Evolutionary conservation across 2,888 invertebrate species (phyloP), one percentile per base, ranked within the genome.

Genomic region (Oscheius onirici): DNA sequence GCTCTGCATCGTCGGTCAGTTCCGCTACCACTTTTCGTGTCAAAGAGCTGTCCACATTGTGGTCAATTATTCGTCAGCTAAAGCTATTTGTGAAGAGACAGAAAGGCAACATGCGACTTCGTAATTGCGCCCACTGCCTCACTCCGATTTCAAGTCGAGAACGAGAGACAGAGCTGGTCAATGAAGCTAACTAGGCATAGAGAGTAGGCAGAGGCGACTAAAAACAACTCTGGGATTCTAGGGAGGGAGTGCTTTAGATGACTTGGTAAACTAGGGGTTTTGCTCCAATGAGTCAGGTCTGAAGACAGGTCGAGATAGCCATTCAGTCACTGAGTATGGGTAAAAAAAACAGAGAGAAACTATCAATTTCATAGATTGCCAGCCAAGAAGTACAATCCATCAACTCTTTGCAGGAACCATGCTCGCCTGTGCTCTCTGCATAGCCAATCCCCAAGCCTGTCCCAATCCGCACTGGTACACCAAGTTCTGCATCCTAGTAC

Each of bases 391-490:
- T n/a, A 34, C 34, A 34, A 34, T 6, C 34, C 34, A n/a, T n/a
- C n/a, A n/a, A n/a, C 34, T 34, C 28, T 34, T 75, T 78, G 24
- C 77, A 85, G 85, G 86, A 44, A 85, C 84, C 11, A 87, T 87
- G 85, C 72, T 87, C 43, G 84, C 86, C 10, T 87, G 87, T 71
- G 87, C 87, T 3, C 74, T 87, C 3, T 87, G 86, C 69, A 85
- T 87, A 69, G 87, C 86, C n/a, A 87, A 87, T 54, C 87, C 87
- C 34, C 80, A 83, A 46, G 84, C 82, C 3, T 87, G 86, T 70
- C 77, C 82, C 63, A 87, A 87, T 73, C 87, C 87, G 26, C 60
- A 67, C 55, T 87, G 87, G 87, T 87, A 84, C 73, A 84, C 84
- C 20, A 81, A 82, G 49, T 85, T 86, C 66, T 86, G 86, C 76